Conservation (phyloP, 2,113 vertebrate genomes). For the Aspiorhynchus laticeps region DNA sequence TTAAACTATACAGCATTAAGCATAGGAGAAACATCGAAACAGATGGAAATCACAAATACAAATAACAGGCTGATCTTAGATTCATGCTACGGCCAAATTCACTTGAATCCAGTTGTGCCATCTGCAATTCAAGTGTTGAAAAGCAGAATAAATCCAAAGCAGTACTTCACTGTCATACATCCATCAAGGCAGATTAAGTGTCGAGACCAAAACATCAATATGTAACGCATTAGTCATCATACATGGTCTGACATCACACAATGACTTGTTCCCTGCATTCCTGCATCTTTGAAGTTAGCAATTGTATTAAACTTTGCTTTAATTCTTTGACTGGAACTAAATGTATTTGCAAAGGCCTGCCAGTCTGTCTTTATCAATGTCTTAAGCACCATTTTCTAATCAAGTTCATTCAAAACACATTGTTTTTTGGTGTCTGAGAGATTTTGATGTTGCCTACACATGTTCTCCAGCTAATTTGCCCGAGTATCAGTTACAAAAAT, state of each 20-base stretch:
- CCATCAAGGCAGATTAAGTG: neutral
- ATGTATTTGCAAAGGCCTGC: neutral
- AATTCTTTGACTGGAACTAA: neutral
- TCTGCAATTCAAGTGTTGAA: neutral
- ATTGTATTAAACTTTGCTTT: neutral
- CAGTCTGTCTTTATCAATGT: neutral
- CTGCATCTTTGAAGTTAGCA: neutral
- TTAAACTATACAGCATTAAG: neutral
- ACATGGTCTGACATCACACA: neutral
- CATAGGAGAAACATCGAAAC: neutral
- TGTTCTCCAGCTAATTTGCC: neutral
- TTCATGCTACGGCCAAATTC: neutral
- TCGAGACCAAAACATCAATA: neutral
- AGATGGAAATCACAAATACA: neutral
- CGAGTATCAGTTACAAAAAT: neutral
- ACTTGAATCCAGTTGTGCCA: neutral
- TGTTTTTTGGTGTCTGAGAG: neutral
- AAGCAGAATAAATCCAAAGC: constrained; percentile 14
- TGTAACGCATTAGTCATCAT: neutral
- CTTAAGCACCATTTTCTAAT: neutral
- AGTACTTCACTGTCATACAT: neutral
- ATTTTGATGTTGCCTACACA: neutral
- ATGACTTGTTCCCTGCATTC: neutral
- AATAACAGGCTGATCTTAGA: neutral
- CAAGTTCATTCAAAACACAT: neutral